A percentile compares a stretch with the other conserved stretches of the same genome.
These are phyloP conservation scores for Capreolus pygargus DNA, from an alignment of 2,113 vertebrate genomes.

Conservation along the genomic window DNA sequence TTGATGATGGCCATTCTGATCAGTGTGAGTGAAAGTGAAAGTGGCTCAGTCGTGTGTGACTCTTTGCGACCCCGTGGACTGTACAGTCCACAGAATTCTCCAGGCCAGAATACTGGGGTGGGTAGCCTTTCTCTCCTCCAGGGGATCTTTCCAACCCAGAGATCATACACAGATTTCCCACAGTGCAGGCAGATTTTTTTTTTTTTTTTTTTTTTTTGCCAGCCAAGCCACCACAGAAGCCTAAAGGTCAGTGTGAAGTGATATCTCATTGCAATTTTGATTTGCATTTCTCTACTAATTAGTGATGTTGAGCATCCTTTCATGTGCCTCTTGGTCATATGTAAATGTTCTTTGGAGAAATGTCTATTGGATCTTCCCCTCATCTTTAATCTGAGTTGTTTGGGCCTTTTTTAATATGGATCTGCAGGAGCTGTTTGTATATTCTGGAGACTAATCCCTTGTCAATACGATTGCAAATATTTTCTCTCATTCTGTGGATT, in stretches of 20 bases:
- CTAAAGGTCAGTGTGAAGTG: neutral
- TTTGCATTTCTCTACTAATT: neutral
- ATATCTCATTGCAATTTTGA: neutral
- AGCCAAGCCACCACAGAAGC: too few species aligned
- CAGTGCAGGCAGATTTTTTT: neutral
- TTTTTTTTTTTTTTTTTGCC: too few species aligned
- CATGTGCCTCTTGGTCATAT: neutral
- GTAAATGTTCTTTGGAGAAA: neutral
- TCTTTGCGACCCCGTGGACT: neutral
- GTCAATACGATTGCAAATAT: accelerated
- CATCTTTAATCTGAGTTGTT: neutral
- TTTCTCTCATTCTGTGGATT: neutral
- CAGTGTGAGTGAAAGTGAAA: neutral
- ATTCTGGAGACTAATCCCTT: neutral
- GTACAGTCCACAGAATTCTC: accelerated
- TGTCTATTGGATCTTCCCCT: accelerated
- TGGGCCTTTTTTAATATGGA: neutral
- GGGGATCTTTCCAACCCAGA: neutral
- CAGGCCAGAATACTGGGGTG: neutral
- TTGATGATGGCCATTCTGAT: neutral
- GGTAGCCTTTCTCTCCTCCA: neutral
- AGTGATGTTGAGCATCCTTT: neutral
- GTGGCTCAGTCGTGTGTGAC: accelerated
- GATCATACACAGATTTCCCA: neutral
- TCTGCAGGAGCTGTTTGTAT: neutral